Conservation (phyloP, 2,888 invertebrate species). For the Drosophila sordidula region DNA sequence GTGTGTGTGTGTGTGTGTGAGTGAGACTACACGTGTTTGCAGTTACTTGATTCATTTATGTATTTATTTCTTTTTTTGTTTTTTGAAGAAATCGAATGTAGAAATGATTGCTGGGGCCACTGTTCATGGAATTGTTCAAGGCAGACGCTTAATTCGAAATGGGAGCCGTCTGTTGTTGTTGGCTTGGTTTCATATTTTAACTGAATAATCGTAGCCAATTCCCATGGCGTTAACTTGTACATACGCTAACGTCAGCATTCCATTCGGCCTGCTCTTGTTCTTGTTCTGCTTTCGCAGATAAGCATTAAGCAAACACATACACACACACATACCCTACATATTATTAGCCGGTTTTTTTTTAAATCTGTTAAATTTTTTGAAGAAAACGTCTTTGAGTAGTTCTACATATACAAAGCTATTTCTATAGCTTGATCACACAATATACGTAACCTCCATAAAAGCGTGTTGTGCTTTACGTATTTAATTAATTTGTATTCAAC, state of each 20-base stretch:
- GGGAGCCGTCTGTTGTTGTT: constrained; percentile 21
- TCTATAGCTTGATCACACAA: neutral
- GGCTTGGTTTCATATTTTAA: constrained; percentile 20
- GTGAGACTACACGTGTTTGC: constrained; percentile 10
- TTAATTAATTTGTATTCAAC: constrained; percentile 19
- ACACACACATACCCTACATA: constrained; percentile 7
- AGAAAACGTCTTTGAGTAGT: too few species aligned
- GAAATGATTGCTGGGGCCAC: constrained; percentile 14
- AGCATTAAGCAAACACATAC: neutral
- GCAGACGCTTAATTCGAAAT: constrained; percentile 37
- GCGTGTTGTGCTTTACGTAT: neutral
- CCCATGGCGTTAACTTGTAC: constrained; percentile 38
- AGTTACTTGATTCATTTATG: constrained; percentile 16
- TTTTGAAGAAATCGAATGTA: constrained; percentile 48
- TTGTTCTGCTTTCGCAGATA: constrained; percentile 19
- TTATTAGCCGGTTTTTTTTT: constrained; percentile 17
- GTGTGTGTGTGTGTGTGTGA: constrained; percentile 2
- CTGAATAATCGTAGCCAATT: constrained; percentile 20
- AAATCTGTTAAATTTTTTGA: too few species aligned
- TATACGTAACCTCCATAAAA: constrained; percentile 3
- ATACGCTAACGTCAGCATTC: constrained; percentile 45
- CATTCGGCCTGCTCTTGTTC: constrained; percentile 18
- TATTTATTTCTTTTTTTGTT: constrained; percentile 2
- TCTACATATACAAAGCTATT: neutral
- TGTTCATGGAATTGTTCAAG: constrained; percentile 41